Base-by-base conservation (phyloP, 2,888 invertebrate genomes). In the Limenitis camilla region DNA sequence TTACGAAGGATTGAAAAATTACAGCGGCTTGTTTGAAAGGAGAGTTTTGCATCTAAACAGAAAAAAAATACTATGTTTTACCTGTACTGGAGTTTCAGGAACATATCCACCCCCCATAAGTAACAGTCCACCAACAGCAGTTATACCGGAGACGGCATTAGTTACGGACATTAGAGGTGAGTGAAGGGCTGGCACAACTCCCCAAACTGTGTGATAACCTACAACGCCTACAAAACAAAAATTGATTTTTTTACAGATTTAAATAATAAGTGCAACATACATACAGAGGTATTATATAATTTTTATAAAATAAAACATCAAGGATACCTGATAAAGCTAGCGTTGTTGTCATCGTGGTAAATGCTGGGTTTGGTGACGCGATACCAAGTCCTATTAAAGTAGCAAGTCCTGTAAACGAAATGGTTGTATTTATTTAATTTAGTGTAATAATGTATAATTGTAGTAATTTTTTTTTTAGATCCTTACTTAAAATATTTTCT, bases 141-240 rank as follows among this genome's bases (percentile, higher is more conserved):
- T 96, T 69, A 96, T 95, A 30, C 95, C 96, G 7, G 95, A 95
- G 68, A 96, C 94, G 56, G 96, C 96, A 78, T 96, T 96, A 5
- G 96, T 96, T 33, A 96, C 96, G 1, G 95, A 95, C 96, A 96
- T 96, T 29, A 96, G 90, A 0, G 96, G 96, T 0, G 95, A 95
- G 84, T 96, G 96, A 27, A 96, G 89, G 31, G 96, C 95, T 7
- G 96, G 96, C 10, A 94, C 95, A 11, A 96, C 96, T 45, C 95
- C 95, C 96, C 96, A 96, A 9, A 96, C 96, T 1, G 96, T 96
- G 82, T 96, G 95, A 81, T 96, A 96, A 1, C 91, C 91, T 19
- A 95, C 95, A 66, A 96, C 91, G 44, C 94, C 94, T 72, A 56
- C 0, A 0, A n/a, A 19, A 19, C 19, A 19, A 19, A 19, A 19